phyloP scores from a whole-genome alignment of 1,140 invertebrate genomes.

The Cydia pomonella region DNA sequence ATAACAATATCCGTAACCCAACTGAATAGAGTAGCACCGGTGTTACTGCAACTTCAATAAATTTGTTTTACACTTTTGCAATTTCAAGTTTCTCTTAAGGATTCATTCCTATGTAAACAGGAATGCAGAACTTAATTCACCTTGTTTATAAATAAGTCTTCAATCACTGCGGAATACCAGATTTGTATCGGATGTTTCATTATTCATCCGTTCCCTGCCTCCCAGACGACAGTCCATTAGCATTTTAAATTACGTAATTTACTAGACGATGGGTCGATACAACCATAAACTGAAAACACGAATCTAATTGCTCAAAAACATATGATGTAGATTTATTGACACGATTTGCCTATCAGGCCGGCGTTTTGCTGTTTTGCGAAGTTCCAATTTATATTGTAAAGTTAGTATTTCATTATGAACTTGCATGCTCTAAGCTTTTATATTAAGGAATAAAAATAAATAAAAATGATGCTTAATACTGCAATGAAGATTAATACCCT shows the following conservation, averaged over 20 bases:
- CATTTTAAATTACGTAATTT: conserved; percentile 71
- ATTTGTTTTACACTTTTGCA: conserved; percentile 31
- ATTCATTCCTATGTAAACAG: conserved; percentile 12
- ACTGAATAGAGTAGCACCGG: conserved; percentile 1
- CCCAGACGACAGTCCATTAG: conserved; percentile 61
- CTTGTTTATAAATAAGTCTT: conserved; percentile 37
- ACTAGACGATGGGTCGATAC: conserved; percentile 42
- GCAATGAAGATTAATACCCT: not conserved
- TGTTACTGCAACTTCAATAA: conserved; percentile 14
- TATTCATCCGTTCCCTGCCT: conserved; percentile 57
- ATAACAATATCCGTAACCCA: conserved; percentile 16
- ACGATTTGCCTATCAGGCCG: conserved; percentile 11
- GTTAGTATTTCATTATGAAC: not conserved
- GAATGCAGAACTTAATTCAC: conserved; percentile 26
- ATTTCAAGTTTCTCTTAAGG: conserved; percentile 19
- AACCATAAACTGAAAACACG: conserved; percentile 20
- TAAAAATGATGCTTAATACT: not conserved
- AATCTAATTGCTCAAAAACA: conserved; percentile 25
- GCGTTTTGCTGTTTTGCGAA: not conserved
- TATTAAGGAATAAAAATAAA: not conserved
- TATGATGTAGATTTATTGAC: conserved; percentile 24
- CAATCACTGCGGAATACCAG: conserved; percentile 47
- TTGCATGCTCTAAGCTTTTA: not conserved
- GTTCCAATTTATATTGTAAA: not conserved
- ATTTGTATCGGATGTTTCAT: conserved; percentile 60